Conservation (phyloP, 2,797 vertebrate species). For the Botia kubotai region DNA sequence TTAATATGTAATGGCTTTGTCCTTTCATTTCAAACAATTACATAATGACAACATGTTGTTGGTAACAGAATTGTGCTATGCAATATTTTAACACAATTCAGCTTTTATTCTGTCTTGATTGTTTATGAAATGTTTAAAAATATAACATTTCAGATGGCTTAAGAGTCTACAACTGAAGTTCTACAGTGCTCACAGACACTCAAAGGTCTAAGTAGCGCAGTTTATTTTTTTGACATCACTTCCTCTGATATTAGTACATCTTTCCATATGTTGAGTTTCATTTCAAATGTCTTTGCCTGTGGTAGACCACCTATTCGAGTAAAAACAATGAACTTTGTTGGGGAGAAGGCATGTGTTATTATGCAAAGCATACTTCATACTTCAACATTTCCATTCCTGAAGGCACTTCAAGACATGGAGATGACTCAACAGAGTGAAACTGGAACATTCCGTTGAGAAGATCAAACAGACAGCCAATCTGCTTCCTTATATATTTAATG, state of each 20-base stretch:
- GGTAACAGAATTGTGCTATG: not conserved
- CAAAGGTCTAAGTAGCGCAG: not conserved
- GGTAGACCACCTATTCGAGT: slow-evolving; percentile 8
- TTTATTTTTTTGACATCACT: not conserved
- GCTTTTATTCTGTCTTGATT: not conserved
- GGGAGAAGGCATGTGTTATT: slow-evolving; percentile 40
- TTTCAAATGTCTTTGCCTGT: not conserved
- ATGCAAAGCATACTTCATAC: slow-evolving; percentile 42
- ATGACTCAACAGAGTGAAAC: slow-evolving; percentile 52
- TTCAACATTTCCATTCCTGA: slow-evolving; percentile 61
- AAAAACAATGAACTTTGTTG: slow-evolving; percentile 26
- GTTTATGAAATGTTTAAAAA: not conserved
- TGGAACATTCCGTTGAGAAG: slow-evolving; percentile 58
- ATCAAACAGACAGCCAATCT: slow-evolving; percentile 54
- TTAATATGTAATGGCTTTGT: slow-evolving; percentile 28
- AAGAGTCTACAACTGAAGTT: not conserved
- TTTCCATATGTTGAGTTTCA: not conserved
- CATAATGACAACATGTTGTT: not conserved
- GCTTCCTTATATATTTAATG: slow-evolving; percentile 9
- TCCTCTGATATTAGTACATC: not conserved
- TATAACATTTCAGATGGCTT: not conserved
- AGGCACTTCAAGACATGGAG: slow-evolving; percentile 50
- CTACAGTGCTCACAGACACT: not conserved
- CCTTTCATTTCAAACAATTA: slow-evolving; percentile 27
- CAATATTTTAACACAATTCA: not conserved